Evolutionary conservation across 2,888 invertebrate species (phyloP).

Genomic region (Tuberolachnus salignus): DNA sequence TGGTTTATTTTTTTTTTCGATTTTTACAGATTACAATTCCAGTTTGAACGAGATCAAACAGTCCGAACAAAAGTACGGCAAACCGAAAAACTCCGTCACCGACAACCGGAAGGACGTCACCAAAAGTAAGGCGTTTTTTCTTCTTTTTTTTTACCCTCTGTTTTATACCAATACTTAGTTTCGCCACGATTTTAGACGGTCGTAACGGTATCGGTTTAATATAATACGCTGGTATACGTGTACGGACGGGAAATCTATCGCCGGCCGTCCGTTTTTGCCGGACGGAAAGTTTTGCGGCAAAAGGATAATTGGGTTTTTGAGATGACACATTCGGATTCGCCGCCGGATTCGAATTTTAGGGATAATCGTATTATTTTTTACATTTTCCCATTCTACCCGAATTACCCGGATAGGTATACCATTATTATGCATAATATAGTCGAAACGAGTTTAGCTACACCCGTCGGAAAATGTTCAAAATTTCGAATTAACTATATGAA

Average conservation of each 20-base stretch:
- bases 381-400: slow-evolving; percentile 28
- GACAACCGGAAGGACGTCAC: slow-evolving; percentile 1
- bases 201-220: not conserved
- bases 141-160: not conserved
- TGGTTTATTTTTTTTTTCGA: not conserved
- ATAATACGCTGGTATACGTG: not conserved
- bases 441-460: not conserved
- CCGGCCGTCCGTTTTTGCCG: no score
- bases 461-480: no score
- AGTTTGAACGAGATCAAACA: slow-evolving; percentile 36
- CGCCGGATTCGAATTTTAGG: no score
- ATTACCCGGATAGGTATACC: not conserved
- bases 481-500: no score
- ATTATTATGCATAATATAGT: slow-evolving; percentile 1
- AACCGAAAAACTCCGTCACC: slow-evolving; percentile 28
- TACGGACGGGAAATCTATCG: not conserved
- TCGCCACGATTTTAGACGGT: not conserved
- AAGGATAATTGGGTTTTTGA: slow-evolving; percentile 41
- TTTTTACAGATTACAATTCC: slow-evolving; percentile 30
- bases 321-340: not conserved
- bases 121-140: slow-evolving; percentile 36
- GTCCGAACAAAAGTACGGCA: slow-evolving; percentile 26
- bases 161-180: not conserved
- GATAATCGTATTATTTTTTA: slow-evolving; percentile 29
- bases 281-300: not conserved